phyloP scores from a whole-genome alignment of 1,140 invertebrate genomes.

The Forficula auricularia region DNA sequence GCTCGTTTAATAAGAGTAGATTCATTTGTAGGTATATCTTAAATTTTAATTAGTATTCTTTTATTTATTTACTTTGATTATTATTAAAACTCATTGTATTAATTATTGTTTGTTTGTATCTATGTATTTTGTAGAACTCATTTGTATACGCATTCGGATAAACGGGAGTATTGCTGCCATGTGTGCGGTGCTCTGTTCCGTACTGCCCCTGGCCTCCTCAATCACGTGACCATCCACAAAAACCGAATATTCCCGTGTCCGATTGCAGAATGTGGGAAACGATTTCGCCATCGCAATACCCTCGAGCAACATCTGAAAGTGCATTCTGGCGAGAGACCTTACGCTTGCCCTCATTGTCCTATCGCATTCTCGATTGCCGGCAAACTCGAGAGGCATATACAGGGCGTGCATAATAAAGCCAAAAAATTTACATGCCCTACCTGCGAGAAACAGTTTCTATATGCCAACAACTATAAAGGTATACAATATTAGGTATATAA shows the following conservation, averaged over 20 bases:
- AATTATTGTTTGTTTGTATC: too few relatives aligned
- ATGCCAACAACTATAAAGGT: constrained; percentile 17
- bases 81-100: too few relatives aligned
- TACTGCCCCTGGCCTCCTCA: constrained; percentile 5
- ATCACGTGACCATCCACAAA: constrained; percentile 7
- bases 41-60: too few relatives aligned
- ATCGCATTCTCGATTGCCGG: not conserved
- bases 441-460: constrained; percentile 27
- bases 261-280: constrained; percentile 19
- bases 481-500: not conserved
- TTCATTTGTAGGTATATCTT: too few relatives aligned
- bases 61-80: too few relatives aligned
- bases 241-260: constrained; percentile 17
- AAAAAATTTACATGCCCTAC: constrained; percentile 4
- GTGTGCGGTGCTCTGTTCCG: constrained; percentile 9
- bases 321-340: constrained; percentile 18
- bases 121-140: constrained; percentile 1
- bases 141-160: constrained; percentile 3
- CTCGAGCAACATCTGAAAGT: constrained; percentile 27
- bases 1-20: too few relatives aligned
- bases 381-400: constrained; percentile 7
- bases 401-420: not conserved
- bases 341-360: not conserved
- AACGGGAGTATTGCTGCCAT: constrained; percentile 9
- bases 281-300: constrained; percentile 27